Evolutionary conservation across 2,113 vertebrate species (phyloP), one percentile per base, ranked within the genome.

Genomic region (Cebidichthys violaceus): DNA sequence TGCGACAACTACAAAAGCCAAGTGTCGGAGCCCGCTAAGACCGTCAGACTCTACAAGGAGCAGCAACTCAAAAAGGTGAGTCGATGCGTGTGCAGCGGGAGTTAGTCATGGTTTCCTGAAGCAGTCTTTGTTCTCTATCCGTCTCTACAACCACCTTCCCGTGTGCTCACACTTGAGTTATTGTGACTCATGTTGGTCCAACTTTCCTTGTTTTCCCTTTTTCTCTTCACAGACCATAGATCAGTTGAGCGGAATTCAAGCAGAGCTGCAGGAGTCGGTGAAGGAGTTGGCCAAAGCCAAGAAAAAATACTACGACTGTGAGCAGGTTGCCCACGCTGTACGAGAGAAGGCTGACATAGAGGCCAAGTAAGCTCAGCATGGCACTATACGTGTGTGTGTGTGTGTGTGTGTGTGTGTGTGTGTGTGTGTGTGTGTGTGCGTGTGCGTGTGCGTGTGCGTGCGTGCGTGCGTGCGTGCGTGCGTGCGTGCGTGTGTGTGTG

Each of bases 261-360:
- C 96, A 31, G 98, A 99, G 91, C 94, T 99, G 75, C 98, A 99
- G 91, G 97, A 99, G 92, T 99, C 98, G 5, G 97, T 99, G 79
- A 99, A 99, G 93, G 98, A 99, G 92, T 94, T 99, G 95, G 97
- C 97, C 78, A 99, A 99, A 95, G 97, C 98, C 95, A 99, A 99
- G 93, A 99, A 99, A 94, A 99, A 99, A 90, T 99, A 99, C 95
- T 99, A 97, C 88, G 98, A 99, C 94, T 96, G 96, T 24, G 98
- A 99, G 94, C 98, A 99, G 96, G 98, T 99, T 96, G 98, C 98
- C 83, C 98, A 99, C 37, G 96, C 97, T 15, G 95, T 99, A 88
- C 95, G 98, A 85, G 98, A 99, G 91, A 99, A 99, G 93, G 97
- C 97, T 2, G 98, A 99, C 94, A 98, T 99, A 45, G 98, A 99